These are phyloP conservation scores for Drosophila saltans DNA, from an alignment of 1,140 invertebrate species.

Conservation along the genomic window DNA sequence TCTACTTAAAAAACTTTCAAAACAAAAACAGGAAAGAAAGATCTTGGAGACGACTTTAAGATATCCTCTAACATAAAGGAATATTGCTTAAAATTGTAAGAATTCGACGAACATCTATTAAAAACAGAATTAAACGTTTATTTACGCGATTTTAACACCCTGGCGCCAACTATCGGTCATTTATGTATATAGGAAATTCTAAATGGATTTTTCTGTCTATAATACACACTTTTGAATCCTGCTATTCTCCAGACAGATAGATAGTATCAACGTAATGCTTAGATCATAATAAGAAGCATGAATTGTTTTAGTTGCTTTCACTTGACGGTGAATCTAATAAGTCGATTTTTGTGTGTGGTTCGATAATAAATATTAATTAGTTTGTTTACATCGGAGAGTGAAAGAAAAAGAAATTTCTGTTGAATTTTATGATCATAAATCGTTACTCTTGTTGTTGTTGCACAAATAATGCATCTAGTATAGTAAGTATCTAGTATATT, in stretches of 20 bases:
- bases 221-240: no score
- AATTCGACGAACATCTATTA: no score
- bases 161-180: no score
- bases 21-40: neutral
- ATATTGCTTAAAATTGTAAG: no score
- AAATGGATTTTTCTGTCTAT: no score
- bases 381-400: slow-evolving; percentile 63
- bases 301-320: slow-evolving; percentile 49
- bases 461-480: slow-evolving; percentile 61
- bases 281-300: slow-evolving; percentile 35
- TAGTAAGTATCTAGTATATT: slow-evolving; percentile 39
- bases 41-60: neutral
- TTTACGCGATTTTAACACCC: no score
- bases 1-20: slow-evolving; percentile 6
- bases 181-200: no score
- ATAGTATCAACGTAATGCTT: no score
- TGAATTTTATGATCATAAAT: slow-evolving; percentile 64
- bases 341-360: slow-evolving; percentile 29
- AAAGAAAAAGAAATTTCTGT: slow-evolving; percentile 59
- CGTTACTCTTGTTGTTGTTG: slow-evolving; percentile 9
- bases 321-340: slow-evolving; percentile 31
- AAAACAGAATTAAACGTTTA: no score
- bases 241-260: no score
- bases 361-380: slow-evolving; percentile 74
- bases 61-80: neutral